Base-by-base conservation (phyloP, 2,797 vertebrate genomes). In the Nannoperca obscura region DNA sequence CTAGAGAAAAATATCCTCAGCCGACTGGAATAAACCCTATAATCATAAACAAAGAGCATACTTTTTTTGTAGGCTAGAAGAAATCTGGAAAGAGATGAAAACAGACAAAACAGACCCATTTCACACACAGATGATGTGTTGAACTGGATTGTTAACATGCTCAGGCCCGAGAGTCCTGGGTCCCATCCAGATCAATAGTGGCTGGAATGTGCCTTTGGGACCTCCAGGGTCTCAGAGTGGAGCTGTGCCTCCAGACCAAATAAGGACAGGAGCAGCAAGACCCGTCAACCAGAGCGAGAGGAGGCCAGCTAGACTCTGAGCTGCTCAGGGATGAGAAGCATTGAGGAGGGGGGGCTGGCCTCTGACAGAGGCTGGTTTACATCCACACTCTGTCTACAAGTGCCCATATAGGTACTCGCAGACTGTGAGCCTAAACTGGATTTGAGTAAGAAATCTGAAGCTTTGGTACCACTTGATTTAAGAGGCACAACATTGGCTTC, bases 201-300 rank as follows among this genome's bases (percentile, higher is more conserved):
- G 90, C 78, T 95, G 94, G 93, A 96, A 96, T 87, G 90, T 92
- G 76, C 59, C 90, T 93, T 86, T 69, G 82, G 87, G 73, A 73
- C 87, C 83, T 91, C 81, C 85, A 91, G 78, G 91, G 92, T 92
- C 94, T 95, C 91, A 74, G 86, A 22, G 69, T 7, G 53, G 84
- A 91, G 92, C 92, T 91, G 95, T 80, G 91, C 90, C 91, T 94
- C 89, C 91, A 94, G 95, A 95, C 94, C 95, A 96, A 97, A 96
- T 90, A 95, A 95, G 95, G 95, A 86, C 93, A 93, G 88, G 89
- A 94, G 93, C 92, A 86, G 88, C 78, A 68, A 70, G 86, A 84
- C 74, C 82, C 82, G 57, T 89, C 82, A 87, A 83, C 71, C 74
- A 61, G 76, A 84, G 83, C 58, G 27, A 78, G 86, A 84, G 36